Conservation (phyloP, 2,797 vertebrate genomes). For the Mus minutoides region DNA sequence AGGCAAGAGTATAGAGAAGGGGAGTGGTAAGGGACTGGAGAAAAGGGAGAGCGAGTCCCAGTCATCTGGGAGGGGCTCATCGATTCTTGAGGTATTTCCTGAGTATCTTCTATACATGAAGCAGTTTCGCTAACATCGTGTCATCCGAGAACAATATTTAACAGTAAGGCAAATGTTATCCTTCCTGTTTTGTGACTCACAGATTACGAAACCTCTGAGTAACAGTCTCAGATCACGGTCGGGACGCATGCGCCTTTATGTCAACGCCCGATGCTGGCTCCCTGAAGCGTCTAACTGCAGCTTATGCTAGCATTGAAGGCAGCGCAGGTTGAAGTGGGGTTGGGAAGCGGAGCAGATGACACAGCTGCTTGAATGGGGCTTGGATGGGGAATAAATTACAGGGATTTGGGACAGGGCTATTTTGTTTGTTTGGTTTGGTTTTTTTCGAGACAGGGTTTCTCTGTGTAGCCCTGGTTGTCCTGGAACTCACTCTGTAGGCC, state of each 20-base stretch:
- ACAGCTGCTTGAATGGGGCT: neutral
- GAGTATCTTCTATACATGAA: neutral
- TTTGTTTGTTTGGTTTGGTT: too few relatives aligned
- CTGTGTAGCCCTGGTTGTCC: too few relatives aligned
- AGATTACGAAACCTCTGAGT: neutral
- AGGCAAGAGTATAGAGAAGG: accelerated
- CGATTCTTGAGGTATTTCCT: neutral
- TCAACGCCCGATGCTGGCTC: neutral
- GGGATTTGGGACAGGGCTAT: neutral
- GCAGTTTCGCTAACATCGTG: neutral
- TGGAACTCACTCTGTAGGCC: too few relatives aligned
- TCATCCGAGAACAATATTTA: slow-evolving; percentile 11
- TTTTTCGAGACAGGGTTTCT: too few relatives aligned
- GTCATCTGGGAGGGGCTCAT: neutral
- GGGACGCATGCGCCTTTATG: neutral
- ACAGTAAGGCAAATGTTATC: neutral
- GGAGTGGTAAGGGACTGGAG: accelerated
- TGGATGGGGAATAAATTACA: neutral
- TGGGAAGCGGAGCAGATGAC: neutral
- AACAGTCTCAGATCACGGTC: neutral
- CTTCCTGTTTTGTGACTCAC: neutral
- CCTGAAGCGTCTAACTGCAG: neutral
- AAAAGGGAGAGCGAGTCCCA: neutral
- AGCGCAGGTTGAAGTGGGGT: neutral
- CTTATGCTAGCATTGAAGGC: neutral